A percentile compares a stretch with the other conserved stretches of the same genome.
Conservation (phyloP, 2,113 vertebrate species). For the Rhadina sibilatrix region DNA sequence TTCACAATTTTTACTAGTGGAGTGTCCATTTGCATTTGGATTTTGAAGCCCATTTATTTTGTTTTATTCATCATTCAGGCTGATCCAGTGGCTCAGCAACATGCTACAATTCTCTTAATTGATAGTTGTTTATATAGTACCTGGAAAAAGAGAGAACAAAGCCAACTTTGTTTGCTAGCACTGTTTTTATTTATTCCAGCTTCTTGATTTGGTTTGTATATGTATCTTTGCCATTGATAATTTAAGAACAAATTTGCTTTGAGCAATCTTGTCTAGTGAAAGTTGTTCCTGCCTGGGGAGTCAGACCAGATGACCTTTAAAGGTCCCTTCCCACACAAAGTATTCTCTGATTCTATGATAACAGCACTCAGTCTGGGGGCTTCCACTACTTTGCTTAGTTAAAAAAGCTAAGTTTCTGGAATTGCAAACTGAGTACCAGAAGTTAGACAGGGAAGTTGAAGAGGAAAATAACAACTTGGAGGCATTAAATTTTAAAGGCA, state of each 20-base stretch:
- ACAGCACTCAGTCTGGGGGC: neutral
- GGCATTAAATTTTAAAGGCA: neutral
- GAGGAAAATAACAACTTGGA: neutral
- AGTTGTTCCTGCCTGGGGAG: neutral
- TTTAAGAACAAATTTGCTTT: neutral
- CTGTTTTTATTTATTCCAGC: neutral
- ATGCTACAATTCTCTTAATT: neutral
- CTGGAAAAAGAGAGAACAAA: neutral
- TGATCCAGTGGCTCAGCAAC: neutral
- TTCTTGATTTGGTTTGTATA: neutral
- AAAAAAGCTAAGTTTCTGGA: neutral
- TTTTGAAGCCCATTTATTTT: neutral
- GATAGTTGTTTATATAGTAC: neutral
- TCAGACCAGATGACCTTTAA: neutral
- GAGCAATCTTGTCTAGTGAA: neutral
- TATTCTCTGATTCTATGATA: neutral
- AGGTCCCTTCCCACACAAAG: neutral
- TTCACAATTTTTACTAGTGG: neutral
- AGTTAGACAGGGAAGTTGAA: neutral
- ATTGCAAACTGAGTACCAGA: neutral
- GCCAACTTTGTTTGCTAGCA: neutral
- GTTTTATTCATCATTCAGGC: neutral
- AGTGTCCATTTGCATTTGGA: neutral
- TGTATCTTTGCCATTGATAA: neutral
- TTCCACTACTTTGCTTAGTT: neutral